Conservation (phyloP, 2,797 vertebrate species). For the Gadopsis marmoratus region DNA sequence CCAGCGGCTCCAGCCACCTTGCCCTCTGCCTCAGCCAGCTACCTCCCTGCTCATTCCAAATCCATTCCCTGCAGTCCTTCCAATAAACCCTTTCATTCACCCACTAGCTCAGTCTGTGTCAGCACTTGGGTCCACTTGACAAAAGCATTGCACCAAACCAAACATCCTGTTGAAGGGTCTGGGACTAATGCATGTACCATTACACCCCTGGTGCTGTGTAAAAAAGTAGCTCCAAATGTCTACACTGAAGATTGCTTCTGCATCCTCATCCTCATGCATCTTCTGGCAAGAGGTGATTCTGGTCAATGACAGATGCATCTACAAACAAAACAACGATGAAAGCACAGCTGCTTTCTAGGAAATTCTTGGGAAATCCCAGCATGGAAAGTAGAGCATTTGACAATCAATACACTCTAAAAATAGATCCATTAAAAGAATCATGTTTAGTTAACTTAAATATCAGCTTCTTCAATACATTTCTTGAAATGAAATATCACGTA, state of each 20-base stretch:
- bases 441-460: too few relatives aligned
- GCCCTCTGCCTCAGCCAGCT: too few relatives aligned
- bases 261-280: not conserved
- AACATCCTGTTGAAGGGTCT: not conserved
- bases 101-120: too few relatives aligned
- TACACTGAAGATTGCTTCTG: not conserved
- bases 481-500: constrained; percentile 1
- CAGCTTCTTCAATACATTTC: too few relatives aligned
- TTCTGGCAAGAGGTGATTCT: not conserved
- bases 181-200: not conserved
- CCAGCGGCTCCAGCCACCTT: too few relatives aligned
- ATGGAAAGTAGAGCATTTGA: not conserved
- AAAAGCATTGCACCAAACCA: not conserved
- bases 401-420: not conserved
- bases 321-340: not conserved
- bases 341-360: not conserved
- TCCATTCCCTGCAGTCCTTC: too few relatives aligned
- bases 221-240: not conserved
- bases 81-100: too few relatives aligned
- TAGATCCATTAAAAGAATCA: not conserved
- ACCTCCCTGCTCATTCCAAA: too few relatives aligned
- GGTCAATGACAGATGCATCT: not conserved
- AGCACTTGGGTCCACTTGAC: too few relatives aligned
- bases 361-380: not conserved
- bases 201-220: too few relatives aligned